Evolutionary conservation across 1,140 invertebrate genomes (phyloP).

Genomic region (Danaus plexippus): DNA sequence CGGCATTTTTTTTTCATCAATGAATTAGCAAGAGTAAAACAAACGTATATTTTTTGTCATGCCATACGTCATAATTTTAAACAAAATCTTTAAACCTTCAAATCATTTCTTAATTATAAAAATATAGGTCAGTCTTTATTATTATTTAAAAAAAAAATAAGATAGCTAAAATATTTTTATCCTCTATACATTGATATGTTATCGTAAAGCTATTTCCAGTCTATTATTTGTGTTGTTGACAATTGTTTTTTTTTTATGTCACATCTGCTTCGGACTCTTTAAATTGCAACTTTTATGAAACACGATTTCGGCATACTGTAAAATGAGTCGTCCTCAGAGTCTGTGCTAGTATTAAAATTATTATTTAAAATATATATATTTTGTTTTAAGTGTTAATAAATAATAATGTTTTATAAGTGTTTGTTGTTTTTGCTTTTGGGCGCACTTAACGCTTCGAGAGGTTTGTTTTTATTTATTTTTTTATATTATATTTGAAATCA

Average conservation of each 20-base stretch:
- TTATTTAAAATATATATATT: conserved; percentile 21
- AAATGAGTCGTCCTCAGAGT: conserved; percentile 25
- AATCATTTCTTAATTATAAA: not conserved
- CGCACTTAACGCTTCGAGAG: conserved; percentile 22
- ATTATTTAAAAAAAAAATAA: conserved; percentile 17
- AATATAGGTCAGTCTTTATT: conserved; percentile 13
- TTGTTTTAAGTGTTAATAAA: conserved; percentile 26
- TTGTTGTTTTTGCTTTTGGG: conserved; percentile 37
- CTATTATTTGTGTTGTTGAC: no score
- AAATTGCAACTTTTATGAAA: no score
- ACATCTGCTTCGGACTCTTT: no score
- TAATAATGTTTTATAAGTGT: conserved; percentile 35
- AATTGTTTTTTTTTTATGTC: no score
- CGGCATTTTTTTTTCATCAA: not conserved
- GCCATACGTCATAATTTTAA: not conserved
- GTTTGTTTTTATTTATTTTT: no score
- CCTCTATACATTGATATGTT: no score
- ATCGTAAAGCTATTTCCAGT: no score
- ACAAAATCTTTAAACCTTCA: conserved; percentile 10
- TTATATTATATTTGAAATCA: no score
- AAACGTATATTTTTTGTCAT: not conserved
- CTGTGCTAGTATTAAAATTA: conserved; percentile 24
- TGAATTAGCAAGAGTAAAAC: not conserved
- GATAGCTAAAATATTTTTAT: no score
- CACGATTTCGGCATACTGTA: conserved; percentile 18